Conservation (phyloP, 2,113 vertebrate species). For the Narcine bancroftii region DNA sequence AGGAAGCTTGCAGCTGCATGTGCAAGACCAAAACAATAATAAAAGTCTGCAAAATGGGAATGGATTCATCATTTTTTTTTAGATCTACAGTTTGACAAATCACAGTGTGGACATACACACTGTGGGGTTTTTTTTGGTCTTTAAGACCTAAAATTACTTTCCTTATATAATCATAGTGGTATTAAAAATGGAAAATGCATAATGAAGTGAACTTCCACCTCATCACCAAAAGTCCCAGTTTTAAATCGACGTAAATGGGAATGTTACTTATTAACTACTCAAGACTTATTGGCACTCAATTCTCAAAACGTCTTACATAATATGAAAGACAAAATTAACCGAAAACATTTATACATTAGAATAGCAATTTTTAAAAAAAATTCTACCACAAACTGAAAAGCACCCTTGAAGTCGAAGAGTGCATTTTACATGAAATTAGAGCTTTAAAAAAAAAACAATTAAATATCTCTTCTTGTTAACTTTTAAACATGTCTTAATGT, state of each 20-base stretch:
- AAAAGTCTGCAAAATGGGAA: slow-evolving; percentile 34
- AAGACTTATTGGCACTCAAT: slow-evolving; percentile 36
- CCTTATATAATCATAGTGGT: slow-evolving; percentile 25
- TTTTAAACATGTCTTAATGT: slow-evolving; percentile 34
- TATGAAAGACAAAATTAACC: slow-evolving; percentile 6
- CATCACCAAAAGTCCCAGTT: slow-evolving; percentile 5
- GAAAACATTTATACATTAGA: slow-evolving; percentile 27
- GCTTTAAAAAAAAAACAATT: slow-evolving; percentile 35
- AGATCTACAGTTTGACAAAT: slow-evolving; percentile 7
- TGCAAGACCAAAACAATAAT: slow-evolving; percentile 33
- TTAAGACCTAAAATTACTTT: slow-evolving; percentile 18
- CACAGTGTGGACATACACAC: slow-evolving; percentile 18
- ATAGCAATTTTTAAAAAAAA: slow-evolving; percentile 23
- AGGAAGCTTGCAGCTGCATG: neutral
- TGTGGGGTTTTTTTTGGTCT: neutral
- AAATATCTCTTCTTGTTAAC: slow-evolving; percentile 16
- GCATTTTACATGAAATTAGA: slow-evolving; percentile 35
- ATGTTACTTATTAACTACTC: slow-evolving; percentile 30
- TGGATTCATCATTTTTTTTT: slow-evolving; percentile 13
- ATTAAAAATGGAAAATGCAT: slow-evolving; percentile 27
- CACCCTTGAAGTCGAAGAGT: slow-evolving; percentile 32
- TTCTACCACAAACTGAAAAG: slow-evolving; percentile 36
- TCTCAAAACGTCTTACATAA: slow-evolving; percentile 34
- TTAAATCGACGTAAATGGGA: slow-evolving; percentile 33
- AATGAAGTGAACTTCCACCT: slow-evolving; percentile 2